These are phyloP conservation scores for Etheostoma spectabile DNA, from an alignment of 2,113 vertebrate species.

Conservation along the genomic window DNA sequence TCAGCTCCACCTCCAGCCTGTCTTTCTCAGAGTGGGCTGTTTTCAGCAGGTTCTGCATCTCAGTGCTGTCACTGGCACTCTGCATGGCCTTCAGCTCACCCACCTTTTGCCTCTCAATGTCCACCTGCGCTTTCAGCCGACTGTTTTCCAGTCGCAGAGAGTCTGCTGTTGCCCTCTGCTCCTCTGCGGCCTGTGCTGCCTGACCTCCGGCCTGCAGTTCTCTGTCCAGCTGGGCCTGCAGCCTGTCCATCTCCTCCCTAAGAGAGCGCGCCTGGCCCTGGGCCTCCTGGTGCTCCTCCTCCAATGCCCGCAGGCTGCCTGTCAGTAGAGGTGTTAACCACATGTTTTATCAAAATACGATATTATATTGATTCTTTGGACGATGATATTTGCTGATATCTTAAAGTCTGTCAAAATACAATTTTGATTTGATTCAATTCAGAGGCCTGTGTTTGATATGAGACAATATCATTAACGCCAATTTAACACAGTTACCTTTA, in stretches of 20 bases:
- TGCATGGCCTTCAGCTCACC: slow-evolving; percentile 84
- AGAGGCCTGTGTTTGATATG: no score
- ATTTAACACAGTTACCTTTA: no score
- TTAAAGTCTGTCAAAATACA: no score
- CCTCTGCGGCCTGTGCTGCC: slow-evolving; percentile 82
- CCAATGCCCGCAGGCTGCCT: slow-evolving; percentile 89
- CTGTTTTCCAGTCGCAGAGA: slow-evolving; percentile 88
- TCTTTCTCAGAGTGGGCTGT: slow-evolving; percentile 89
- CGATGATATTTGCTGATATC: no score
- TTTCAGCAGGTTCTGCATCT: slow-evolving; percentile 89
- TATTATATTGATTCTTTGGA: no score
- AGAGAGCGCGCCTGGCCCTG: slow-evolving; percentile 84
- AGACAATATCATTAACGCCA: no score
- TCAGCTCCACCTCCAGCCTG: slow-evolving; percentile 86
- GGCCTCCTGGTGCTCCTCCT: slow-evolving; percentile 91
- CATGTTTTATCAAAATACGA: no score
- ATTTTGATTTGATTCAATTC: no score
- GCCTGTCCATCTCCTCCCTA: slow-evolving; percentile 87
- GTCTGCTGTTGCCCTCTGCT: slow-evolving; percentile 83
- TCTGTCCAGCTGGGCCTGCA: slow-evolving; percentile 83
- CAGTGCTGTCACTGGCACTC: slow-evolving; percentile 81
- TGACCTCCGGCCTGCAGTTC: slow-evolving; percentile 80
- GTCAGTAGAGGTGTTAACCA: slow-evolving; percentile 32
- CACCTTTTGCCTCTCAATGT: slow-evolving; percentile 89
- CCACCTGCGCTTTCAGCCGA: slow-evolving; percentile 88